phyloP scores from a whole-genome alignment of 2,888 invertebrate genomes.

The Drosophila nigricruria region DNA sequence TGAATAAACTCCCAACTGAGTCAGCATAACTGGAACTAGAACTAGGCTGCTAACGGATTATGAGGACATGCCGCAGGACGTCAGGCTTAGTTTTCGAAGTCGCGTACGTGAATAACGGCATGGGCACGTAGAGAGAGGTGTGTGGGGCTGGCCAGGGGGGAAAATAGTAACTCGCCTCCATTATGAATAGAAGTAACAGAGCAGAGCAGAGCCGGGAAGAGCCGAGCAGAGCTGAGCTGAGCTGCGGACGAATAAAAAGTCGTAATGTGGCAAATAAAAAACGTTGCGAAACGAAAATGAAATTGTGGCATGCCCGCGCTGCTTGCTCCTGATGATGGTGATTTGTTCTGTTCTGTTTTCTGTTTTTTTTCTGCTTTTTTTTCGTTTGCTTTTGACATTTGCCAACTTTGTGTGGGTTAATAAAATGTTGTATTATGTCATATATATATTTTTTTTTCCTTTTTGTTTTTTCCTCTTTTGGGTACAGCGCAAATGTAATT shows the following conservation, averaged over 20 bases:
- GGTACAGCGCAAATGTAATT: slow-evolving; percentile 72
- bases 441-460: slow-evolving; percentile 45
- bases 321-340: slow-evolving; percentile 60
- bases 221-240: slow-evolving; percentile 7
- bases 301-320: slow-evolving; percentile 44
- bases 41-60: slow-evolving; percentile 79
- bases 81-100: slow-evolving; percentile 73
- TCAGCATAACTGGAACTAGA: slow-evolving; percentile 72
- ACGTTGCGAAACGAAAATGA: slow-evolving; percentile 69
- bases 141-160: slow-evolving; percentile 20
- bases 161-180: slow-evolving; percentile 68
- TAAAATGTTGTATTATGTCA: slow-evolving; percentile 79
- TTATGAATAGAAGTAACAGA: slow-evolving; percentile 64
- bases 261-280: slow-evolving; percentile 47
- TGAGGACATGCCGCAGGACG: slow-evolving; percentile 78
- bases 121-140: slow-evolving; percentile 54
- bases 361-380: slow-evolving; percentile 17
- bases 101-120: slow-evolving; percentile 72
- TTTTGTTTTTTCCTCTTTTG: background rate
- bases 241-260: slow-evolving; percentile 32
- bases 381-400: slow-evolving; percentile 43
- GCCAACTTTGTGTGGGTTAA: slow-evolving; percentile 71
- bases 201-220: slow-evolving; percentile 25
- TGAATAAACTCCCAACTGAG: slow-evolving; percentile 64
- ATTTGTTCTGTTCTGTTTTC: slow-evolving; percentile 40